Base-by-base conservation (phyloP, 2,797 vertebrate genomes). In the Podarcis lilfordi region DNA sequence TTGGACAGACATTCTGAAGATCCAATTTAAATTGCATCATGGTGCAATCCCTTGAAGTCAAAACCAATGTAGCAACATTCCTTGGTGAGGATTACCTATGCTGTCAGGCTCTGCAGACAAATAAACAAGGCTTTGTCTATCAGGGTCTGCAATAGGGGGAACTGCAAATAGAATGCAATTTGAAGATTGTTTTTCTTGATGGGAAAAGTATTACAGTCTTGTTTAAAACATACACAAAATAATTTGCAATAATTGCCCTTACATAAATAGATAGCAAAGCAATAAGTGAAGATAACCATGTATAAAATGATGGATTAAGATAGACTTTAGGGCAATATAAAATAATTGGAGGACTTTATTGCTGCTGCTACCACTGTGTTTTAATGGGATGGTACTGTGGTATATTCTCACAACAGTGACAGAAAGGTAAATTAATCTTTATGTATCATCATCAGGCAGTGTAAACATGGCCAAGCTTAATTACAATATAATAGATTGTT, bases 401-500 rank as follows among this genome's bases (percentile, higher is more conserved):
- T 21, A 8, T 3, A 0, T 85, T 79, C 92, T 89, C 68, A 75
- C 81, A 89, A 29, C 4, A 0, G 86, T 90, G 76, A 74, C 89
- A 83, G 90, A 89, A 92, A 96, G 88, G 87, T 92, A 94, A 95
- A 94, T 95, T 93, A 95, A 96, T 95, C 93, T 96, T 95, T 93
- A 93, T 91, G 91, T 88, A 90, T 91, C 90, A 89, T 93, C 93
- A 94, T 94, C 87, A 89, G 83, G 91, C 91, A 90, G 86, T 85
- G 93, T 94, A 95, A 96, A 96, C 92, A 96, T 45, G 92, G 91
- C 92, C 94, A 93, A 84, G 92, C 86, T 95, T 95, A 93, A 95
- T 95, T 95, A 93, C 0, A 40, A 69, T 59, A 86, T 94, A 95
- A 95, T 94, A 92, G 94, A 92, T 88, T 74, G 91, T 89, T 92